Evolutionary conservation across 2,888 invertebrate species (phyloP).

Genomic region (Hyposoter dolosus): DNA sequence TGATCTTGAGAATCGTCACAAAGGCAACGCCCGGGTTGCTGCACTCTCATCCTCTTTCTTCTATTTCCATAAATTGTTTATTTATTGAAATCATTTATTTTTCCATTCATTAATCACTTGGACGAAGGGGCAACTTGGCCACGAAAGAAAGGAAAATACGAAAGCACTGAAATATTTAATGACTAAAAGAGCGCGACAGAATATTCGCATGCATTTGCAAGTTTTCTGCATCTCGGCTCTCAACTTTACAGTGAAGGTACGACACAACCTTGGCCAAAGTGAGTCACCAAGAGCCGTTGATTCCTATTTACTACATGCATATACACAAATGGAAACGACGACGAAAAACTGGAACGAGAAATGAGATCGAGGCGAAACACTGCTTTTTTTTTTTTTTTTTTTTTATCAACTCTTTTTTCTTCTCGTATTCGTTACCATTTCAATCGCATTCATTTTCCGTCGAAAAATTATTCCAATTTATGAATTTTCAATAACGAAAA

Average conservation of each 20-base stretch:
- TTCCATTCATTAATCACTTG: conserved; percentile 23
- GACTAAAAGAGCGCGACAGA: conserved; percentile 1
- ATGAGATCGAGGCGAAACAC: conserved; percentile 69
- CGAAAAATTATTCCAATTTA: not conserved
- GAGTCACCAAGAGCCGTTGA: conserved; percentile 71
- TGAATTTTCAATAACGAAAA: not conserved
- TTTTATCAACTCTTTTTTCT: not conserved
- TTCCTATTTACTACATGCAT: conserved; percentile 17
- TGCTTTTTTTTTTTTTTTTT: not conserved
- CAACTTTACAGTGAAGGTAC: conserved; percentile 36
- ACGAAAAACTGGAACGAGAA: conserved; percentile 75
- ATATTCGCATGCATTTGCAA: conserved; percentile 34
- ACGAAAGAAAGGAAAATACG: not conserved
- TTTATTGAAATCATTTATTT: conserved; percentile 7
- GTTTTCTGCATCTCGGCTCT: conserved; percentile 49
- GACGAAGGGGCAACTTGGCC: not conserved
- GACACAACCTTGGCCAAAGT: conserved; percentile 69
- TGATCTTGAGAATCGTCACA: conserved; percentile 72
- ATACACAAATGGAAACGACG: conserved; percentile 48
- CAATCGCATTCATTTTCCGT: not conserved
- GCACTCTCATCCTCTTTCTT: conserved; percentile 29
- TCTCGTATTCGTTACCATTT: not conserved
- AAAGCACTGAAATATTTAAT: not conserved
- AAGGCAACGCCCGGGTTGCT: conserved; percentile 72
- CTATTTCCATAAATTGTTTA: not conserved